These are phyloP conservation scores for Paraescarpia echinospica DNA, from an alignment of 1,140 invertebrate species.

Conservation along the genomic window DNA sequence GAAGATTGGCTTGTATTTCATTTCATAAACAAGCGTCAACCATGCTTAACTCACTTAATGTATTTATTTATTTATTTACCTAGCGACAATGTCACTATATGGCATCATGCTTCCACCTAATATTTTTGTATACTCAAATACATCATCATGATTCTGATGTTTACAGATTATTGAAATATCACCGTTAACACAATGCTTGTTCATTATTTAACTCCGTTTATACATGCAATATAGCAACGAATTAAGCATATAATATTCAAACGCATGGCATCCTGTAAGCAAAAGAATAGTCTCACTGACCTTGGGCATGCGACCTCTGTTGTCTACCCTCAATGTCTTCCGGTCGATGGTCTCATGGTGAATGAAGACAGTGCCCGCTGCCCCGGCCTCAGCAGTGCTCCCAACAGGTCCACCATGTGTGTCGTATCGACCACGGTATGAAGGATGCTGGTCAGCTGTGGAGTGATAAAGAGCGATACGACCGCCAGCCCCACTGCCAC, in stretches of 20 bases:
- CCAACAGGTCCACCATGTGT: conserved; percentile 36
- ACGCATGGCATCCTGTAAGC: neutral
- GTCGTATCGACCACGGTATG: conserved; percentile 40
- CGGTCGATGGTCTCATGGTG: conserved; percentile 26
- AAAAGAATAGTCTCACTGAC: neutral
- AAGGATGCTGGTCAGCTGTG: conserved; percentile 36
- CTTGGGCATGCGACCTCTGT: conserved; percentile 35
- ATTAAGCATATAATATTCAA: conserved; percentile 25
- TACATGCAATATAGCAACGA: no score
- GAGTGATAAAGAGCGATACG: conserved; percentile 44
- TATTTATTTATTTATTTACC: no score
- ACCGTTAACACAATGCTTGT: no score
- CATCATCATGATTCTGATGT: neutral
- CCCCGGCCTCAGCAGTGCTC: conserved; percentile 37
- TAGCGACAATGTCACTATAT: neutral
- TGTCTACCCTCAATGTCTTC: conserved; percentile 38
- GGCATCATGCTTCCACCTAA: neutral
- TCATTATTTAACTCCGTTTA: no score
- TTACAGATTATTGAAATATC: neutral
- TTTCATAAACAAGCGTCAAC: neutral
- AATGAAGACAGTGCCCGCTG: conserved; percentile 42
- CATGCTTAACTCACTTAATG: neutral
- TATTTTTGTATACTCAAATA: neutral
- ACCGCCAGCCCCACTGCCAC: conserved; percentile 43
- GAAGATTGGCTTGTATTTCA: neutral